Evolutionary conservation across 2,113 vertebrate genomes (phyloP), one percentile per base, ranked within the genome.

Genomic region (Pogona vitticeps): DNA sequence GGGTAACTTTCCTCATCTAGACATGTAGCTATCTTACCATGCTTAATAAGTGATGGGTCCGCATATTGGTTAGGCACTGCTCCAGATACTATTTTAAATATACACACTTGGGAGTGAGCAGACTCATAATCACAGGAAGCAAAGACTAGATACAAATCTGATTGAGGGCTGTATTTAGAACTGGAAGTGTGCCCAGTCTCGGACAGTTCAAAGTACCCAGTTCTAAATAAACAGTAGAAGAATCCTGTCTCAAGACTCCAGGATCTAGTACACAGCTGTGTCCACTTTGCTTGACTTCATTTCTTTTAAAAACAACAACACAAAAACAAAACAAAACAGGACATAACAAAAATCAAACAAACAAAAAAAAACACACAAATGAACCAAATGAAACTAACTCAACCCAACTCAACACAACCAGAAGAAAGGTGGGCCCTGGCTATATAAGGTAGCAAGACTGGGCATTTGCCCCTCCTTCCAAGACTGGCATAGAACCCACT

Each of bases 121-220:
- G 59, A 6, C 38, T 56, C 28, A 59, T 56, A 63, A 56, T 26
- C 61, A 33, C 52, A 72, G 31, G 84, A 42, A 61, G 36, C 58
- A 61, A 17, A 21, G n/a, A 86, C 65, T 21, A 56, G 70, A 31
- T 75, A 46, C 40, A 81, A 67, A 76, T 65, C 70, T 86, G 67
- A 79, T 72, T 80, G 63, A 33, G 58, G 68, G 31, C n/a, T 73
- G 68, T 2, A 36, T 71, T 81, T 86, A 65, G 70, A 80, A 75
- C 42, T 81, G 78, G 70, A 75, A 65, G 46, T n/a, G 2, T 73
- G 63, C 85, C 70, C 61, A 59, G 40, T 21, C 14, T 73, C 15
- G 3, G 56, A 75, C 15, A 31, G 38, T 46, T 52, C 58, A 26
- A 63, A 18, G 20, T 28, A 38, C 38, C 77, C 36, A 2, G 18